These are phyloP conservation scores for Cyclopterus lumpus DNA, from an alignment of 2,797 vertebrate genomes.

Conservation along the genomic window DNA sequence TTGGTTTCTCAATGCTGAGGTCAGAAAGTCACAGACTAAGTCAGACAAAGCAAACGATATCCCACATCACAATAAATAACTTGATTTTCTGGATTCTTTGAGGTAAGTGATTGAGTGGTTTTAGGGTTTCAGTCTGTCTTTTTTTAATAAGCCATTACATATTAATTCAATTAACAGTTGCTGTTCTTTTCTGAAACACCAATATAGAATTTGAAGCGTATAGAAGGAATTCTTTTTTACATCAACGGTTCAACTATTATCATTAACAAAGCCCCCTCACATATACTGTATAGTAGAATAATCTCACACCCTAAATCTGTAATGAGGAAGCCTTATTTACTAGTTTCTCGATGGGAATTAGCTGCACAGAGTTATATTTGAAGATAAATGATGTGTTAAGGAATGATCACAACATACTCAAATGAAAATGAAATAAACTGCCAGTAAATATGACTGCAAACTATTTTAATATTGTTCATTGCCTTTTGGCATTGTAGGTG, in stretches of 20 bases:
- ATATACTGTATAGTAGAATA: background rate
- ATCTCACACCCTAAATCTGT: background rate
- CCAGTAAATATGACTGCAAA: background rate
- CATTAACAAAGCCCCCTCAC: background rate
- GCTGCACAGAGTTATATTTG: slow-evolving; percentile 2
- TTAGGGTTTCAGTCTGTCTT: slow-evolving; percentile 87
- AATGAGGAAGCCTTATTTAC: background rate
- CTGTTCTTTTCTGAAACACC: background rate
- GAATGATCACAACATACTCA: slow-evolving; percentile 10
- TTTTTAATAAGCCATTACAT: slow-evolving; percentile 16
- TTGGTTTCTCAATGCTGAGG: slow-evolving; percentile 66
- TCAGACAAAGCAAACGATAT: slow-evolving; percentile 75
- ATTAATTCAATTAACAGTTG: background rate
- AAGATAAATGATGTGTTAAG: slow-evolving; percentile 18
- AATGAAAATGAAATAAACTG: slow-evolving; percentile 2
- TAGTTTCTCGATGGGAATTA: slow-evolving; percentile 14
- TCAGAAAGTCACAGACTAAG: slow-evolving; percentile 87
- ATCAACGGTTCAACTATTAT: slow-evolving; percentile 23
- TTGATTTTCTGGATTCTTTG: slow-evolving; percentile 79
- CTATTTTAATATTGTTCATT: slow-evolving; percentile 10
- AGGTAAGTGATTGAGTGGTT: slow-evolving; percentile 94
- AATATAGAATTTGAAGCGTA: slow-evolving; percentile 6
- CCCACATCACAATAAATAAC: slow-evolving; percentile 67
- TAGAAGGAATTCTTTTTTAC: slow-evolving; percentile 12
- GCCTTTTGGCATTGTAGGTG: slow-evolving; percentile 6